Evolutionary conservation across 1,140 invertebrate species (phyloP).

Genomic region (Platyscapa corneri): DNA sequence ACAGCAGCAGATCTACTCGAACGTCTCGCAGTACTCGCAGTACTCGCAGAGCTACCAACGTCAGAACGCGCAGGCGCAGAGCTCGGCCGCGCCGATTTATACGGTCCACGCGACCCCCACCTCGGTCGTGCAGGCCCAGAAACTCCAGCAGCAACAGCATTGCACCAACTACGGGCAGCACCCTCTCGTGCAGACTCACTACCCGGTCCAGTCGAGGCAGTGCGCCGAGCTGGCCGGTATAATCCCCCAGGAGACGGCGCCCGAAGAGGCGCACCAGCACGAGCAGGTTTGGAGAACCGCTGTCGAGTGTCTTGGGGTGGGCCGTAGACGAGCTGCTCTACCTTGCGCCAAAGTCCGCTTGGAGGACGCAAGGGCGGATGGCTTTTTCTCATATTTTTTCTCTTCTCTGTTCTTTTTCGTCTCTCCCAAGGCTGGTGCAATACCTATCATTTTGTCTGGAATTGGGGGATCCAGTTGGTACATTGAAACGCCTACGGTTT

Average conservation of each 20-base stretch:
- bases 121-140: conserved; percentile 64
- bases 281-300: conserved; percentile 9
- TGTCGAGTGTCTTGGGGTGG: neutral
- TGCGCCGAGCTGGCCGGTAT: no score
- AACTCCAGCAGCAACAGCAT: conserved; percentile 60
- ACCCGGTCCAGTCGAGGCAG: conserved; percentile 37
- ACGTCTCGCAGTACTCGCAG: conserved; percentile 66
- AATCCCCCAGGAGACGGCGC: neutral
- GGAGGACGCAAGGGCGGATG: neutral
- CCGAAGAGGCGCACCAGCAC: neutral
- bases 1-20: conserved; percentile 69
- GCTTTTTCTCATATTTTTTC: neutral
- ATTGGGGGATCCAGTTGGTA: neutral
- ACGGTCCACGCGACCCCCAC: conserved; percentile 64
- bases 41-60: conserved; percentile 57
- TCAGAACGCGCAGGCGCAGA: conserved; percentile 55
- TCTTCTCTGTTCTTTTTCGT: neutral
- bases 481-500: neutral
- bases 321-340: neutral
- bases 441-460: neutral
- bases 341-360: neutral
- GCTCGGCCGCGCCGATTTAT: conserved; percentile 61
- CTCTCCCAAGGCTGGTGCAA: neutral
- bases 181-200: conserved; percentile 56
- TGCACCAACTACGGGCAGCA: conserved; percentile 43